Evolutionary conservation across 2,888 invertebrate species (phyloP).

Genomic region (Drosophila mettleri): DNA sequence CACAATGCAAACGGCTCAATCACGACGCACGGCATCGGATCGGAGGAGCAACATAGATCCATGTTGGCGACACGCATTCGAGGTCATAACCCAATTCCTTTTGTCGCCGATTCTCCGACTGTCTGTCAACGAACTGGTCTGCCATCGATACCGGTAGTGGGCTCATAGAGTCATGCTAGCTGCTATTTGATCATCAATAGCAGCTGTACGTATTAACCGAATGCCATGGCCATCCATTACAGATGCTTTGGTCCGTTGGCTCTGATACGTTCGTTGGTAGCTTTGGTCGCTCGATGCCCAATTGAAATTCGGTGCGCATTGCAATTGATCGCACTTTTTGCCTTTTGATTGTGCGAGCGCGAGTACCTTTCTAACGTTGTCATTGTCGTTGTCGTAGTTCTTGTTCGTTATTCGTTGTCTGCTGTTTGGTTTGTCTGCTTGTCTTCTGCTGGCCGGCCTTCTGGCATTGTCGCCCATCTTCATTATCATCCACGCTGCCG

Average conservation of each 20-base stretch:
- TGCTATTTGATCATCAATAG: constrained; percentile 53
- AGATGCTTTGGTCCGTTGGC: constrained; percentile 29
- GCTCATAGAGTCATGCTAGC: constrained; percentile 15
- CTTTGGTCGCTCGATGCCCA: constrained; percentile 46
- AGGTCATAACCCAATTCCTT: constrained; percentile 83
- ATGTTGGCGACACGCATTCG: constrained; percentile 77
- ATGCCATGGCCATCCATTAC: constrained; percentile 60
- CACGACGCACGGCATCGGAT: constrained; percentile 44
- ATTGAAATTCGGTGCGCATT: constrained; percentile 78
- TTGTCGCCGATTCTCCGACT: constrained; percentile 40
- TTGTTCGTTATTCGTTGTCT: constrained; percentile 23
- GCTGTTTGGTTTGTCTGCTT: constrained; percentile 23
- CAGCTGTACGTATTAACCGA: constrained; percentile 55
- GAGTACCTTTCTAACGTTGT: constrained; percentile 72
- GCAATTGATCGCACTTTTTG: constrained; percentile 79
- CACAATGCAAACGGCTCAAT: constrained; percentile 62
- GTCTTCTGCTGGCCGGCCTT: constrained; percentile 53
- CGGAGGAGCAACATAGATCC: constrained; percentile 16
- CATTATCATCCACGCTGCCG: constrained; percentile 67
- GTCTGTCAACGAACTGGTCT: constrained; percentile 25
- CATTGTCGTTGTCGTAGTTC: constrained; percentile 34
- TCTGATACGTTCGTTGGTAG: constrained; percentile 13
- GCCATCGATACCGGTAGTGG: constrained; percentile 13
- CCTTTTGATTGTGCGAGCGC: constrained; percentile 59
- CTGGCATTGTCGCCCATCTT: constrained; percentile 76